Conservation (phyloP, 1,140 invertebrate genomes). For the Drosophila ohnishii region DNA sequence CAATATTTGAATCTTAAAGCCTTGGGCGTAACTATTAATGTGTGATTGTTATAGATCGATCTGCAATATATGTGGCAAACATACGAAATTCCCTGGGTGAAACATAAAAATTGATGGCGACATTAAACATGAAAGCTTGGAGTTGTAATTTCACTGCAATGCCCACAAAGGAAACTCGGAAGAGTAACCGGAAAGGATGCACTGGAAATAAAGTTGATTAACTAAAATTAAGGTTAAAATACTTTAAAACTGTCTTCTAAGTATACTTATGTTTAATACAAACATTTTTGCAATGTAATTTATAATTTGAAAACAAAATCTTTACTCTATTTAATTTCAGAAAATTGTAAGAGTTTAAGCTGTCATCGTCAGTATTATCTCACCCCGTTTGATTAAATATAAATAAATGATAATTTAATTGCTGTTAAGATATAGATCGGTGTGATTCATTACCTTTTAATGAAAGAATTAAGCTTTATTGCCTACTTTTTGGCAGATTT, state of each 20-base stretch:
- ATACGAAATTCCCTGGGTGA: background rate
- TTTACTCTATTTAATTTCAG: too few relatives aligned
- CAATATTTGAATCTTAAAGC: slow-evolving; percentile 10
- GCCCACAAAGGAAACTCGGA: slow-evolving; percentile 7
- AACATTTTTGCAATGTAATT: background rate
- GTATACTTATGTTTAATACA: background rate
- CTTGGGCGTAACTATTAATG: slow-evolving; percentile 11
- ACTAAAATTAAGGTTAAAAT: background rate
- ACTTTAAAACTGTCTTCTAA: background rate
- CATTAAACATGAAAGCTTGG: background rate
- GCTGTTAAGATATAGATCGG: background rate
- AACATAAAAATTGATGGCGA: background rate
- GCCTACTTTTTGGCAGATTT: background rate
- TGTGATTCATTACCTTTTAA: background rate
- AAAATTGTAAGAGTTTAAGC: too few relatives aligned
- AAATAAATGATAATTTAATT: background rate
- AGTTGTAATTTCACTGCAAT: background rate
- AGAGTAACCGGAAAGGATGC: background rate
- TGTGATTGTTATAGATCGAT: slow-evolving; percentile 20
- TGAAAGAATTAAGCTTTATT: background rate
- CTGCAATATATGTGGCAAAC: slow-evolving; percentile 7
- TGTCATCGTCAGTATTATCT: background rate
- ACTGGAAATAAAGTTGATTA: background rate
- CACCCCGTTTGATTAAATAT: background rate
- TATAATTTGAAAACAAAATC: background rate